Evolutionary conservation across 2,797 vertebrate species (phyloP).

Genomic region (Sebastes flavidus): DNA sequence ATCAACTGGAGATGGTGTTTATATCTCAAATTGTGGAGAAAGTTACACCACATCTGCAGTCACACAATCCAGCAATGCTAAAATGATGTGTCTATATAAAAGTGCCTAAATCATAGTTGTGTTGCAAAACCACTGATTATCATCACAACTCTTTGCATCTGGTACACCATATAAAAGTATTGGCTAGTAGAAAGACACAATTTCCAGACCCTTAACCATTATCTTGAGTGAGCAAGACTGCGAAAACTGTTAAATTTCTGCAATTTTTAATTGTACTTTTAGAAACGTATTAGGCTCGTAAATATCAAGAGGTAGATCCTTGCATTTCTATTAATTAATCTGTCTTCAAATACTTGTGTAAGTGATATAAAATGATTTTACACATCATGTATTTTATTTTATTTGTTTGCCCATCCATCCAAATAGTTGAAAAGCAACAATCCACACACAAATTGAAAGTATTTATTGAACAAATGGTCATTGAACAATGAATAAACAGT

Average conservation of each 20-base stretch:
- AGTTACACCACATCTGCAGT: too few species aligned
- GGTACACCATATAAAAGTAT: not conserved
- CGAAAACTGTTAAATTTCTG: not conserved
- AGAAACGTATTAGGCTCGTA: not conserved
- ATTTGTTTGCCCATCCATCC: not conserved
- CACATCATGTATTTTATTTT: not conserved
- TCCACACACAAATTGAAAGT: conserved; percentile 87
- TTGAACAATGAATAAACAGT: conserved; percentile 76
- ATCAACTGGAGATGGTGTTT: too few species aligned
- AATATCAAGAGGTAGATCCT: not conserved
- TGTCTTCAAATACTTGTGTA: not conserved
- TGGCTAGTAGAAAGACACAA: not conserved
- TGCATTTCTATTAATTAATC: not conserved
- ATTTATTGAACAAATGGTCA: conserved; percentile 90
- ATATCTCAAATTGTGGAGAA: too few species aligned
- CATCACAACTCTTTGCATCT: not conserved
- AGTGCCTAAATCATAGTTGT: not conserved
- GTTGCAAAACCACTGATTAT: not conserved
- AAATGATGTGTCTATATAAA: not conserved
- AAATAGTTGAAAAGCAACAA: conserved; percentile 64
- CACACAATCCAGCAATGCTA: too few species aligned
- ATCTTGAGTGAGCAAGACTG: not conserved
- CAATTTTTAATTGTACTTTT: not conserved
- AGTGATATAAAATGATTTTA: not conserved
- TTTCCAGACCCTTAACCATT: not conserved